Evolutionary conservation across 2,888 invertebrate genomes (phyloP), one percentile per base, ranked within the genome.

Genomic region (Watsonalla cultraria): DNA sequence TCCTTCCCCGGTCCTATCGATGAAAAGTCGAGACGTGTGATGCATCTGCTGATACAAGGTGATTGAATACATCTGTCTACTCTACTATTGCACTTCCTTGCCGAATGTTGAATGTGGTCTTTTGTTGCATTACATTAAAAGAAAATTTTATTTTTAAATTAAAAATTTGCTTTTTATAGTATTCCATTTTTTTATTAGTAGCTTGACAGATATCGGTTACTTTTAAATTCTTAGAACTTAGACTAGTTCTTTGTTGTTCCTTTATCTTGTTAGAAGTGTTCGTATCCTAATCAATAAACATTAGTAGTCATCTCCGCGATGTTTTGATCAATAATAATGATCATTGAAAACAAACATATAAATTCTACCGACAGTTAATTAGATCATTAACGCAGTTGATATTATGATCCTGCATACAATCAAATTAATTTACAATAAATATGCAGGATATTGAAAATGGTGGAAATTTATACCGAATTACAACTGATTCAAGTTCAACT

Each of bases 261-360:
- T 37, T 4, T 8, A 37, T 9, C 9, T 42, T 11, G 42, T 42
- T 4, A 8, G 8, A 42, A 11, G 11, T 7, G 11, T 7, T 42
- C 5, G 37, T 8, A 42, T 11, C 5, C 42, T 8, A 42, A 42
- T 42, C 4, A 42, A 42, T 42, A 42, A 42, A 42, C 42, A 42
- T 42, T 11, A 8, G 4, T 11, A 11, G 42, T 42, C 42, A 42
- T 37, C 33, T 11, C 54, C 52, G 45, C 45, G 33, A 46, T 54
- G 55, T 15, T 47, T 5, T 53, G 47, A 53, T 46, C 35, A 55
- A 49, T 49, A 49, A 51, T 24, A 34, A n/a, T 42, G 47, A 53
- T 51, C 45, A 53, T 52, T 54, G n/a, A 34, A 33, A 47, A 33
- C 13, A 13, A 48, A 39, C 47, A 45, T 56, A 34, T 42, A 54